phyloP scores from a whole-genome alignment of 2,888 invertebrate genomes.

The Vannuccia rotundouncinata region DNA sequence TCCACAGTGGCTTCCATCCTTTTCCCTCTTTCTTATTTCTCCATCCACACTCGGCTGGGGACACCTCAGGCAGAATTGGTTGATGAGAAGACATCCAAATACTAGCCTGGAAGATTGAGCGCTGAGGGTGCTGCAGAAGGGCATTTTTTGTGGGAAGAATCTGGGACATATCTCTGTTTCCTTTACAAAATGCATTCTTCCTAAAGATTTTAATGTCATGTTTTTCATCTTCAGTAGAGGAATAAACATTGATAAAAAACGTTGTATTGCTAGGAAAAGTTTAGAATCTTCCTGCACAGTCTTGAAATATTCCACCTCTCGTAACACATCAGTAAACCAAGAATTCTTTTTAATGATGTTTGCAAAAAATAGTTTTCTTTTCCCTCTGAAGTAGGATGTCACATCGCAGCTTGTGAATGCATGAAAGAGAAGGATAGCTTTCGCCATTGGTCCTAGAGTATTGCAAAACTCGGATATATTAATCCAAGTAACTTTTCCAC shows the following conservation, averaged over 20 bases:
- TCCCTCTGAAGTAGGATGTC: background rate
- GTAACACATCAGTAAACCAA: background rate
- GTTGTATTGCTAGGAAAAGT: background rate
- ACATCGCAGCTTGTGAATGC: background rate
- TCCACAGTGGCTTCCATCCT: background rate
- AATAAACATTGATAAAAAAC: background rate
- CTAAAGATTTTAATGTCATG: background rate
- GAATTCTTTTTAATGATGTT: background rate
- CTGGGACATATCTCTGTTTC: background rate
- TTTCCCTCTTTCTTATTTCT: slow-evolving; percentile 16
- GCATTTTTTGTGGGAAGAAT: background rate
- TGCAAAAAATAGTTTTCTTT: background rate
- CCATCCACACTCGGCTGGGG: slow-evolving; percentile 4
- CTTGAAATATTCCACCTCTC: background rate
- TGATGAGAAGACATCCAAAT: slow-evolving; percentile 23
- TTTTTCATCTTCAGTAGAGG: background rate
- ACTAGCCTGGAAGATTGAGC: slow-evolving; percentile 17
- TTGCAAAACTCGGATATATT: background rate
- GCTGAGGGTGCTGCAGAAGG: background rate
- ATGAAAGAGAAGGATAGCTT: background rate
- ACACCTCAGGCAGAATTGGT: slow-evolving; percentile 13
- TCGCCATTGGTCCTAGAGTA: background rate
- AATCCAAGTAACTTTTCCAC: background rate
- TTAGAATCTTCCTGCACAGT: background rate
- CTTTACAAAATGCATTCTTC: background rate